These are phyloP conservation scores for Podilymbus podiceps DNA, from an alignment of 2,113 vertebrate species.

Conservation along the genomic window DNA sequence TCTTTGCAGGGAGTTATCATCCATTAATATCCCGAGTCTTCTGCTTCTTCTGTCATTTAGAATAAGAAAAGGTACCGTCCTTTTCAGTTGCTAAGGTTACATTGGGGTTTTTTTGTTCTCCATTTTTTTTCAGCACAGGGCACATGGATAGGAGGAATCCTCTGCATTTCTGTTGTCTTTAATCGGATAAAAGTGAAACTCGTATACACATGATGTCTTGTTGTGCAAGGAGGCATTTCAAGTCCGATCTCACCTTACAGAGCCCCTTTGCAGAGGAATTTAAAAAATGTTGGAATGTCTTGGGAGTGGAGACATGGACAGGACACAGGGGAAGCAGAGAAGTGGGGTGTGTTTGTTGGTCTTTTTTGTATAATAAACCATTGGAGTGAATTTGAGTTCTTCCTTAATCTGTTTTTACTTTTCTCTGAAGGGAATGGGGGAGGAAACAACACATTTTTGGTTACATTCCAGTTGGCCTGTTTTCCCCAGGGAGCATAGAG, in stretches of 20 bases:
- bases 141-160: not conserved
- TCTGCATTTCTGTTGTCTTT: not conserved
- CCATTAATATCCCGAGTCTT: not conserved
- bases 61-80: not conserved
- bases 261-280: slow-evolving; percentile 38
- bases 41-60: not conserved
- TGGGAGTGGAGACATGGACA: slow-evolving; percentile 31
- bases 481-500: not conserved
- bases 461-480: slow-evolving; percentile 42
- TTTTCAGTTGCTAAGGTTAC: not conserved
- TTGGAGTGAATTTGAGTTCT: not conserved
- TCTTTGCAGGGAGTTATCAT: not conserved
- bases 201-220: not conserved
- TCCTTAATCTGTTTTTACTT: slow-evolving; percentile 51
- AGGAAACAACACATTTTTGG: slow-evolving; percentile 47
- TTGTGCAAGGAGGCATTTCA: not conserved
- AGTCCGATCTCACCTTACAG: slow-evolving; percentile 24
- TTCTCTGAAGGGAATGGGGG: not conserved
- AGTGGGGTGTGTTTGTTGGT: slow-evolving; percentile 17
- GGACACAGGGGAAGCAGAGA: slow-evolving; percentile 14
- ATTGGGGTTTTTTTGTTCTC: not conserved
- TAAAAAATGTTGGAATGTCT: slow-evolving; percentile 58
- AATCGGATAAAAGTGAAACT: not conserved
- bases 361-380: not conserved
- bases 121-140: not conserved